These are phyloP conservation scores for Echiichthys vipera DNA, from an alignment of 2,797 vertebrate species.

Conservation along the genomic window DNA sequence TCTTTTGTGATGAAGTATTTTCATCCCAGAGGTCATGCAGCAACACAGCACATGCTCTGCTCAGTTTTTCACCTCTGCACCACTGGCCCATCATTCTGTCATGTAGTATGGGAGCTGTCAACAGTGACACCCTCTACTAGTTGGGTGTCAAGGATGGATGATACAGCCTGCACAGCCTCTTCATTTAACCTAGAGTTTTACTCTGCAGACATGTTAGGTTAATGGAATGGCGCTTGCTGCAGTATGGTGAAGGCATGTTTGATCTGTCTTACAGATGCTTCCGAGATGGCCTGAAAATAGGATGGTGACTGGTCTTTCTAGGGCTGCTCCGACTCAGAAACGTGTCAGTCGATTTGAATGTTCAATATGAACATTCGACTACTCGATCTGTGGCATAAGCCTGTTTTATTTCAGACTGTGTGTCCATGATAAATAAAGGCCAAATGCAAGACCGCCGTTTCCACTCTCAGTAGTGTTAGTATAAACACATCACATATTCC, in stretches of 20 bases:
- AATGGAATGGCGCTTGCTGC: constrained; percentile 50
- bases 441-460: no score
- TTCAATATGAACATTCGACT: no score
- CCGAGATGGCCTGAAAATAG: constrained; percentile 46
- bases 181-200: constrained; percentile 62
- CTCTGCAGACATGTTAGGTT: constrained; percentile 56
- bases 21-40: constrained; percentile 57
- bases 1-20: constrained; percentile 52
- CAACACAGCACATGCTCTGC: constrained; percentile 30
- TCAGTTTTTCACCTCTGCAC: constrained; percentile 64
- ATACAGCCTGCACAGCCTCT: constrained; percentile 45
- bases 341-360: no score
- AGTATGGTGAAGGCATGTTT: constrained; percentile 49
- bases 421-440: no score
- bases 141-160: constrained; percentile 72
- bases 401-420: no score
- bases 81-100: constrained; percentile 68
- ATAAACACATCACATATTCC: no score
- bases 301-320: constrained; percentile 47
- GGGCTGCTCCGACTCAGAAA: no score
- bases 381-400: no score
- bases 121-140: constrained; percentile 62
- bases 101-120: constrained; percentile 69
- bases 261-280: constrained; percentile 58
- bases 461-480: no score